phyloP scores from a whole-genome alignment of 2,113 vertebrate species.

The Rynchops niger region DNA sequence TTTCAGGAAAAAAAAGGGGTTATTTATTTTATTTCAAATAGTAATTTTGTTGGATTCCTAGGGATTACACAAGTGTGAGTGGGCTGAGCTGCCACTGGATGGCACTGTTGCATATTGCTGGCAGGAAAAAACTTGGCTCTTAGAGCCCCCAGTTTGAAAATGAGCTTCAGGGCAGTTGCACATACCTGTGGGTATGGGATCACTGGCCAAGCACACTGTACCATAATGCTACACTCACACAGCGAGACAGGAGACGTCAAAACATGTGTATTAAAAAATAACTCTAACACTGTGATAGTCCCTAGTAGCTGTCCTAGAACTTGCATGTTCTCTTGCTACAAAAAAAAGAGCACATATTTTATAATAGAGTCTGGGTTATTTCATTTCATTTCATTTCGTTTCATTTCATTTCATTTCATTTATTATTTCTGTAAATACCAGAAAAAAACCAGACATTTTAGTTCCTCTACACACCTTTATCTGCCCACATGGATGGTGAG shows the following conservation, averaged over 20 bases:
- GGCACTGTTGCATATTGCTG: constrained; percentile 74
- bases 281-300: neutral
- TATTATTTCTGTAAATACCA: neutral
- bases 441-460: neutral
- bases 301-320: neutral
- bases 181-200: neutral
- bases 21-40: neutral
- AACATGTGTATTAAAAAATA: neutral
- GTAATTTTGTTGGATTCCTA: neutral
- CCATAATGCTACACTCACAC: neutral
- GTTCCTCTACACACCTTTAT: neutral
- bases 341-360: rapidly evolving
- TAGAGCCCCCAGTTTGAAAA: neutral
- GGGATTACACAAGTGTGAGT: neutral
- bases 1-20: neutral
- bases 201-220: neutral
- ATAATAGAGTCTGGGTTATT: too few species aligned
- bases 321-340: rapidly evolving
- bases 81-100: constrained; percentile 62
- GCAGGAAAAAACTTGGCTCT: neutral
- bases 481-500: rapidly evolving
- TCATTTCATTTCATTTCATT: neutral
- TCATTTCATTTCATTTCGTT: neutral
- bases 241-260: neutral
- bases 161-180: neutral